Evolutionary conservation across 1,140 invertebrate genomes (phyloP), one percentile per base, ranked within the genome.

Genomic region (Ylistrum balloti): DNA sequence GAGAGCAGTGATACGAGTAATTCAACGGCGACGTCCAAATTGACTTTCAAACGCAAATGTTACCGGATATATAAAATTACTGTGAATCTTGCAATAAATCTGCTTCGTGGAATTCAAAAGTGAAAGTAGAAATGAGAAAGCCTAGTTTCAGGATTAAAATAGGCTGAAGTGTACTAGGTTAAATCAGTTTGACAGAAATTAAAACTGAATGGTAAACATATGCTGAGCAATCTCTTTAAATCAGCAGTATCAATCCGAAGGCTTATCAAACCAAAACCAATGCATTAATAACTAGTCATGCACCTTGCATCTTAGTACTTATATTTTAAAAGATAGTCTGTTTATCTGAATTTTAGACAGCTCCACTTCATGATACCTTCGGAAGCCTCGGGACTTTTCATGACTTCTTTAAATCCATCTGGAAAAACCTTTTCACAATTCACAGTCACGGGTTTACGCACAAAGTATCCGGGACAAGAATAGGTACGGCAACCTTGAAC

Each of bases 381-480:
- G 56, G 56, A 74, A 74, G 22, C 17, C n/a, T 74, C 56, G 56
- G 56, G 56, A 28, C 9, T 74, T 74, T 74, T 74, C 56, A 74
- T 74, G 56, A 28, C 2, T 74, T n/a, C 1, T 1, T n/a, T 28
- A 28, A 11, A 17, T 48, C 45, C 11, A 48, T 10, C 28, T 74
- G 56, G 56, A 74, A 74, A 74, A 74, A n/a, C n/a, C 56, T 28
- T 74, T 74, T 74, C 56, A 5, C 56, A 17, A 74, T 74, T 74
- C 56, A 74, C 56, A 74, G 56, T 74, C 56, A 74, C 56, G 56
- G 56, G 56, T 74, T 74, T 28, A 13, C 17, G 20, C n/a, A n/a
- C n/a, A n/a, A n/a, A n/a, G n/a, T 74, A 7, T n/a, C 1, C 56
- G 22, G 0, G 5, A 74, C n/a, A n/a, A n/a, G n/a, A 5, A 48